Base-by-base conservation (phyloP, 2,888 invertebrate species). In the Willowsia nigromaculata region DNA sequence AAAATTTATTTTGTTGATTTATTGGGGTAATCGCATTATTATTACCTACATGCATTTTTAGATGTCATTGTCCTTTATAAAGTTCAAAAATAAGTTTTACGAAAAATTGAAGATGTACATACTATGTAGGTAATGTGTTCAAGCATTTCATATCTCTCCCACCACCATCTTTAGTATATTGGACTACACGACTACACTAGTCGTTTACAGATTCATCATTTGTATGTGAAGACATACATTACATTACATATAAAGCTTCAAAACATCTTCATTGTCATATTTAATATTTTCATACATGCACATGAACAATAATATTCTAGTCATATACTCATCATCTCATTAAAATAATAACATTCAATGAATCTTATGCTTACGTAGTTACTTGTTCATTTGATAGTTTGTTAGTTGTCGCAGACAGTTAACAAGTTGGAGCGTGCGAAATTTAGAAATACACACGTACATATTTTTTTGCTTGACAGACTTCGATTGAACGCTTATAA, bases 391-490 rank as follows among this genome's bases (percentile, higher is more conserved):
- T 62, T 18, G 18, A 18, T 50, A 4, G 13, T 50, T 62, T 30
- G 65, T 65, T n/a, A n/a, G n/a, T n/a, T n/a, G 22, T 1, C 7
- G 30, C 33, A 68, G 68, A 9, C 40, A 68, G 68, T 68, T 68
- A 68, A 40, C 68, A 40, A 68, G 68, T 68, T 68, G 18, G 68
- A 40, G 68, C 68, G 40, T 68, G 68, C 40, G 68, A 68, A 68
- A 68, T 68, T 40, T 68, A 40, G 33, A 2, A 40, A 15, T 40
- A 22, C 40, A 22, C 11, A 22, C 2, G 27, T 40, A 22, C 40
- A 22, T 22, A 22, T 11, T 18, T 1, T 7, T 5, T 22, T 22
- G 56, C 50, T 50, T 5, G 56, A 4, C 2, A 4, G 56, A 18
- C 4, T 56, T 18, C 2, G 22, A 56, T 6, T 50, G 13, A n/a